These are phyloP conservation scores for Martes flavigula DNA, from an alignment of 2,797 vertebrate species.

Conservation along the genomic window DNA sequence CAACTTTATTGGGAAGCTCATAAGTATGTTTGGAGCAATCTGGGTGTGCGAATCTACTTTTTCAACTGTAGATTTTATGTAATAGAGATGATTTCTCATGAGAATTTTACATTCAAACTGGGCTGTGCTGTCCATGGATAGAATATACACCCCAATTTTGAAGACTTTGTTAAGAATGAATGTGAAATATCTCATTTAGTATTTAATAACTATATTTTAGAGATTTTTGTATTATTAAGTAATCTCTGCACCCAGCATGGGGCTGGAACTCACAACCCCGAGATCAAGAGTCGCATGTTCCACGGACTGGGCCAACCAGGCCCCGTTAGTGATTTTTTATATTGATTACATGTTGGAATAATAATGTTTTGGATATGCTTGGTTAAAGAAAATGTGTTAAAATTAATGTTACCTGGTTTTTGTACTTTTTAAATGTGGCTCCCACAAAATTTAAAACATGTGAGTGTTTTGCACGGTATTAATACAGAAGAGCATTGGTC, in stretches of 20 bases:
- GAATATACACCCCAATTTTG: neutral
- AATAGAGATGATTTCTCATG: neutral
- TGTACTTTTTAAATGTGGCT: neutral
- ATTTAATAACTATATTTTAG: neutral
- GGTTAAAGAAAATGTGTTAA: constrained; percentile 32
- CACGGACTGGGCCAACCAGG: neutral
- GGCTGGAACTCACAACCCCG: neutral
- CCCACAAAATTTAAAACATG: neutral
- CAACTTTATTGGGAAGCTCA: neutral
- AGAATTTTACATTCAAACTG: neutral
- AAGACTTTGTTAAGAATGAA: neutral
- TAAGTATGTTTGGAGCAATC: neutral
- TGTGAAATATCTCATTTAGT: neutral
- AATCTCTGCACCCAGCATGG: neutral
- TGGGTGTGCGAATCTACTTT: neutral
- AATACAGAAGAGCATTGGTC: neutral
- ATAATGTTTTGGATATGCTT: neutral
- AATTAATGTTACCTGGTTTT: neutral
- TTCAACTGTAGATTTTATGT: neutral
- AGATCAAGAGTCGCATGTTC: neutral
- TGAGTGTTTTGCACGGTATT: neutral
- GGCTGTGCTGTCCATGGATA: neutral
- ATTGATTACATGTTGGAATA: neutral
- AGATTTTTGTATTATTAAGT: neutral
- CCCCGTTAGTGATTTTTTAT: neutral